Percentiles rank a stretch among this genome's conserved stretches.
These are phyloP conservation scores for Ascidia mentula DNA, from an alignment of 23 tunicate species.

Conservation along the genomic window DNA sequence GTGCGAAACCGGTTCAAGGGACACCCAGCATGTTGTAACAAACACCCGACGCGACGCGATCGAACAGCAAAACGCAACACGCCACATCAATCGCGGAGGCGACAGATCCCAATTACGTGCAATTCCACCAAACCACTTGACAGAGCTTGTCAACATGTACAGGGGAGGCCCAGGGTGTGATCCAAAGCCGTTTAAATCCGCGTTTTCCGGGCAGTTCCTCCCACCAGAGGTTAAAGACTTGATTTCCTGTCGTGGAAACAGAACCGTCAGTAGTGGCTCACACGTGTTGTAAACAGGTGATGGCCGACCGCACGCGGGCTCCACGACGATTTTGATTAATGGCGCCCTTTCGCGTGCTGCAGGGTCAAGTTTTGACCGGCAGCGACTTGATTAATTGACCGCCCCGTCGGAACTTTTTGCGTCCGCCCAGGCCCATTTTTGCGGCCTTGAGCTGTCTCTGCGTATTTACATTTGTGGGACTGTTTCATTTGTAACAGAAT, in stretches of 20 bases:
- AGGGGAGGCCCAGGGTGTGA: too few relatives aligned
- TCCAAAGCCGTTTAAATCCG: too few relatives aligned
- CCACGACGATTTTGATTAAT: background rate
- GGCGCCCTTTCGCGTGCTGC: background rate
- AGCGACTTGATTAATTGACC: background rate
- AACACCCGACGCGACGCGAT: background rate
- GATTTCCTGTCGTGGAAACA: background rate
- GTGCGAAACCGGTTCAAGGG: too few relatives aligned
- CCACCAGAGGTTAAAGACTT: background rate
- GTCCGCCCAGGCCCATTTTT: too few relatives aligned
- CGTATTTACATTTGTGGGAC: too few relatives aligned
- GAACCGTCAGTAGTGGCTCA: background rate
- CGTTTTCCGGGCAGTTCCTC: background rate
- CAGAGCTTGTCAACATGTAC: background rate
- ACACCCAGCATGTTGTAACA: too few relatives aligned
- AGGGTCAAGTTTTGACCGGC: background rate
- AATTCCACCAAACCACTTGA: background rate
- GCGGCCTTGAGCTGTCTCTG: too few relatives aligned
- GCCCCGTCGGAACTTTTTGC: too few relatives aligned
- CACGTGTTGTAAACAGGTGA: too few relatives aligned
- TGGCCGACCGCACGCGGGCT: too few relatives aligned
- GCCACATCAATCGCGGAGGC: conserved; percentile 4
- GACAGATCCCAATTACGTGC: background rate
- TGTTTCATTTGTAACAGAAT: too few relatives aligned
- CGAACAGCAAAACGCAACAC: background rate